Evolutionary conservation across 2,888 invertebrate species (phyloP).

Genomic region (Cartodere bifasciata): DNA sequence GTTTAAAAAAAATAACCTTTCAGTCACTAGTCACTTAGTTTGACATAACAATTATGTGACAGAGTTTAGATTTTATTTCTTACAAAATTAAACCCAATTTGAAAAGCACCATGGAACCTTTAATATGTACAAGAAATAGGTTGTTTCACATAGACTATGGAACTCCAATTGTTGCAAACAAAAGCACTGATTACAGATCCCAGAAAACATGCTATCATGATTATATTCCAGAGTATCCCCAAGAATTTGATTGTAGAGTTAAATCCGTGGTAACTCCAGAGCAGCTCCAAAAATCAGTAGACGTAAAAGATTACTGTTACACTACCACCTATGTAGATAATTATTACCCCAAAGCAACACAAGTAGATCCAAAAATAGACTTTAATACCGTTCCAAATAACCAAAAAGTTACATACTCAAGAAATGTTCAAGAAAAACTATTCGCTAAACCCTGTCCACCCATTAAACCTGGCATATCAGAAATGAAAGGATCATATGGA

Average conservation of each 20-base stretch:
- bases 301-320: constrained; percentile 20
- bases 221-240: constrained; percentile 24
- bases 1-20: no score
- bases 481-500: constrained; percentile 25
- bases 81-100: background rate
- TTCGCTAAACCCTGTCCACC: constrained; percentile 25
- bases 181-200: constrained; percentile 29
- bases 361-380: constrained; percentile 14
- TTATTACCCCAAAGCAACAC: constrained; percentile 17
- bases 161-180: constrained; percentile 25
- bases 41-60: no score
- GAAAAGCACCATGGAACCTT: constrained; percentile 20
- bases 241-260: constrained; percentile 28
- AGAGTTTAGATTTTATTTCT: no score
- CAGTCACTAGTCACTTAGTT: no score
- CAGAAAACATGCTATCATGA: constrained; percentile 24
- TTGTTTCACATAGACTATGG: constrained; percentile 28
- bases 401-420: constrained; percentile 18
- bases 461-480: constrained; percentile 19
- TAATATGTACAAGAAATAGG: constrained; percentile 24
- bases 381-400: constrained; percentile 12
- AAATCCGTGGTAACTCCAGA: constrained; percentile 22
- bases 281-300: constrained; percentile 19
- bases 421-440: constrained; percentile 26
- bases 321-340: constrained; percentile 17